phyloP scores from a whole-genome alignment of 2,113 vertebrate genomes.

The Origma solitaria region DNA sequence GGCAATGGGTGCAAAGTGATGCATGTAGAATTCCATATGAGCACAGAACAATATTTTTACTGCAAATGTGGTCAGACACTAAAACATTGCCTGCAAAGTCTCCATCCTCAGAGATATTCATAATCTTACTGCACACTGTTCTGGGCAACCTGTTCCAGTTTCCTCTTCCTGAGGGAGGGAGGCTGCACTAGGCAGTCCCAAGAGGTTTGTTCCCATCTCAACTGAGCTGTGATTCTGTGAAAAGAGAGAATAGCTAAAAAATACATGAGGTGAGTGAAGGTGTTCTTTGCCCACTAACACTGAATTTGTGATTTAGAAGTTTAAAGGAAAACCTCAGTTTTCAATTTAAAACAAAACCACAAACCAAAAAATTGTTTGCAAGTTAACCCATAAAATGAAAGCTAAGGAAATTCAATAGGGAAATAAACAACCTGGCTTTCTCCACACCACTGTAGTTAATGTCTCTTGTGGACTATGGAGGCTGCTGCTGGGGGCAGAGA shows the following conservation, averaged over 20 bases:
- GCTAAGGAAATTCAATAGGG: not conserved
- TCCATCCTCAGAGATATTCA: not conserved
- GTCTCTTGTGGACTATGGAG: not conserved
- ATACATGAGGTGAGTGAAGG: not conserved
- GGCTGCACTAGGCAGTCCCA: not conserved
- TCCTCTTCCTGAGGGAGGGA: not conserved
- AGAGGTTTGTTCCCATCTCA: not conserved
- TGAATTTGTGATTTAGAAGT: not conserved
- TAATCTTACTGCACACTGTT: not conserved
- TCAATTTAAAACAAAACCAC: not conserved
- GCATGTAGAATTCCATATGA: not conserved
- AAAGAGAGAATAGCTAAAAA: not conserved
- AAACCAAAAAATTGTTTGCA: not conserved
- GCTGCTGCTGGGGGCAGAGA: not conserved
- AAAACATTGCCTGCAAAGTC: not conserved
- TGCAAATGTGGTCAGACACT: not conserved
- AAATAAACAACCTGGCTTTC: not conserved
- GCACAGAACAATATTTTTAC: not conserved
- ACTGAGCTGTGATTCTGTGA: not conserved
- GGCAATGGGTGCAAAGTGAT: not conserved
- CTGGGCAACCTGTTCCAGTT: not conserved
- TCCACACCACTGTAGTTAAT: not conserved
- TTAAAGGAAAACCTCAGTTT: not conserved
- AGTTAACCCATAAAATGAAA: not conserved
- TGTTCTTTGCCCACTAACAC: not conserved